A percentile compares a stretch with the other conserved stretches of the same genome.
These are phyloP conservation scores for Gadus macrocephalus DNA, from an alignment of 2,113 vertebrate genomes.

Conservation along the genomic window DNA sequence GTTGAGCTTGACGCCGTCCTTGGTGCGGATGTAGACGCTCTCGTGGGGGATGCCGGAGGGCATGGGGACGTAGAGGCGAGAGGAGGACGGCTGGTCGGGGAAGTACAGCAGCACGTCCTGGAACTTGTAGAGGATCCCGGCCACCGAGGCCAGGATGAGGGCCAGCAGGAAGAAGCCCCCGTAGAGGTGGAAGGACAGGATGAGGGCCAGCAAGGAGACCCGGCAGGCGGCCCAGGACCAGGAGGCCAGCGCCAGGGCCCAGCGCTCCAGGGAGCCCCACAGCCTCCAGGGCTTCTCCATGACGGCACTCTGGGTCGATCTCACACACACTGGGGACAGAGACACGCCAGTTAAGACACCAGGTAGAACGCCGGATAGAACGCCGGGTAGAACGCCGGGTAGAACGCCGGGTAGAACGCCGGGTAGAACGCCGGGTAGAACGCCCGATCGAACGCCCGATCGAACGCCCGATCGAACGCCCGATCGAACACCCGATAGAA, in stretches of 20 bases:
- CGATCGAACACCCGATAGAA: too few species aligned
- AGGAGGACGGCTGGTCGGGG: constrained; percentile 95
- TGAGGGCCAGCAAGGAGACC: constrained; percentile 92
- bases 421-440: too few species aligned
- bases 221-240: constrained; percentile 97
- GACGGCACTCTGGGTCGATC: constrained; percentile 48
- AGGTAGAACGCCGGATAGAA: too few species aligned
- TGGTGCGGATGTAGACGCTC: constrained; percentile 92
- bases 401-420: too few species aligned
- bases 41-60: constrained; percentile 95
- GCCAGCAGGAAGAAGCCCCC: constrained; percentile 86
- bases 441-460: too few species aligned
- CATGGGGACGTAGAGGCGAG: constrained; percentile 95
- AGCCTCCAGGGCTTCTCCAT: constrained; percentile 98
- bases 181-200: constrained; percentile 95
- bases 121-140: constrained; percentile 94
- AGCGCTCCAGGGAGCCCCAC: constrained; percentile 85
- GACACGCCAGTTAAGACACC: background rate
- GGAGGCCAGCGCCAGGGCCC: constrained; percentile 82
- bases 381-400: too few species aligned
- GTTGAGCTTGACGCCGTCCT: constrained; percentile 93
- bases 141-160: constrained; percentile 89
- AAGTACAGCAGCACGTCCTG: constrained; percentile 98
- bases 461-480: too few species aligned
- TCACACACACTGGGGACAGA: constrained; percentile 48